A percentile compares a stretch with the other conserved stretches of the same genome.
phyloP scores from a whole-genome alignment of 2,888 invertebrate genomes.

The Hypomecis punctinalis region DNA sequence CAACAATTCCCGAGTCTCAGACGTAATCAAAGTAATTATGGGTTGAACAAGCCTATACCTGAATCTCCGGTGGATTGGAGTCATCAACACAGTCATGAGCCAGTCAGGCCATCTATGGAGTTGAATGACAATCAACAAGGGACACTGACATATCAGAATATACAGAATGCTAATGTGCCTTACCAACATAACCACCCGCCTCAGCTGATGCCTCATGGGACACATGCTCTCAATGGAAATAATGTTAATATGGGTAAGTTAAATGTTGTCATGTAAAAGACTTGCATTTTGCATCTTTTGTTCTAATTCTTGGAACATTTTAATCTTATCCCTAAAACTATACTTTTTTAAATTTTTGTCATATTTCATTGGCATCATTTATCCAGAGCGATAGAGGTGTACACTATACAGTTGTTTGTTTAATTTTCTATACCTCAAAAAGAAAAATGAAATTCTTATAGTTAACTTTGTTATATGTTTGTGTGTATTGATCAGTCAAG shows the following conservation, averaged over 20 bases:
- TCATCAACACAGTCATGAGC: constrained; percentile 74
- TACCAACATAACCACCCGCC: constrained; percentile 77
- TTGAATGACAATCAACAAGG: constrained; percentile 80
- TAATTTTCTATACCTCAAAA: too few species aligned
- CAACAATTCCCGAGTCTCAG: constrained; percentile 76
- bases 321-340: too few species aligned
- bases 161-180: constrained; percentile 79
- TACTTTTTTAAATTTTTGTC: too few species aligned
- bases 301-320: too few species aligned
- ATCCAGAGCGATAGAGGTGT: too few species aligned
- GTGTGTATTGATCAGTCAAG: too few species aligned
- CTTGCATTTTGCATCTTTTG: too few species aligned
- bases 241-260: constrained; percentile 69
- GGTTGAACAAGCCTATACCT: constrained; percentile 68
- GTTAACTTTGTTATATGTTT: too few species aligned
- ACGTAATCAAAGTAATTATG: constrained; percentile 77
- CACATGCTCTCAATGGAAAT: constrained; percentile 77
- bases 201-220: constrained; percentile 63
- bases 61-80: constrained; percentile 82
- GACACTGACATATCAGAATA: constrained; percentile 77
- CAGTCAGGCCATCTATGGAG: constrained; percentile 67
- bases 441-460: too few species aligned
- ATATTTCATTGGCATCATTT: too few species aligned
- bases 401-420: too few species aligned
- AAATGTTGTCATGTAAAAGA: too few species aligned